These are phyloP conservation scores for Galeopterus variegatus DNA, from an alignment of 2,113 vertebrate species.

Conservation along the genomic window DNA sequence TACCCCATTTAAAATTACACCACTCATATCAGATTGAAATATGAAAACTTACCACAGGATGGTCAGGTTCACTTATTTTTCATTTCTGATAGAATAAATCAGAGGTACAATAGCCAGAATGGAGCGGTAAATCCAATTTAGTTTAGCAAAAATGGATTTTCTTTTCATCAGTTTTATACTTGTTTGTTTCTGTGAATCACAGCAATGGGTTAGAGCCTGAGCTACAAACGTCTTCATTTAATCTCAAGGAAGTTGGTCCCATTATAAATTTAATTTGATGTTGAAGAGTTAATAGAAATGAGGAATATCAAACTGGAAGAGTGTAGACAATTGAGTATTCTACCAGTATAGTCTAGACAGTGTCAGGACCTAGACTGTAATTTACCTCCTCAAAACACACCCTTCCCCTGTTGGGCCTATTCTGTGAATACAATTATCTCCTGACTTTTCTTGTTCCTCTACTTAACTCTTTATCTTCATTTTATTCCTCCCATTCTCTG, in stretches of 20 bases:
- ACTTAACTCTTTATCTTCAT: neutral
- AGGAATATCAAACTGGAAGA: neutral
- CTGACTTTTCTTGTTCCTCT: neutral
- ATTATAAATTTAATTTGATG: neutral
- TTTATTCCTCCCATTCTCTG: neutral
- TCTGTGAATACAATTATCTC: neutral
- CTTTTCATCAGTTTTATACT: neutral
- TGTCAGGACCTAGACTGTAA: neutral
- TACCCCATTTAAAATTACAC: neutral
- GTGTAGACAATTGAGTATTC: neutral
- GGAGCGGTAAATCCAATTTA: neutral
- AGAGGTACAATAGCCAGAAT: neutral
- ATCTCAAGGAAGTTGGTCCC: neutral
- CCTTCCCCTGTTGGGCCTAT: neutral
- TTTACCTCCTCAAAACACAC: neutral
- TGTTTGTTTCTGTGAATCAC: constrained; percentile 16
- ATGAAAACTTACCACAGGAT: neutral
- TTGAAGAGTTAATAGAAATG: constrained; percentile 23
- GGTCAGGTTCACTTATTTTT: neutral
- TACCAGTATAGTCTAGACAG: neutral
- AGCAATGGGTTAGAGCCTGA: neutral
- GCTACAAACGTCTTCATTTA: neutral
- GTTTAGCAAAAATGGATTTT: neutral
- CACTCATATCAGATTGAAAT: neutral
- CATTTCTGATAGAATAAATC: neutral